Evolutionary conservation across 2,113 vertebrate species (phyloP), one percentile per base, ranked within the genome.

Genomic region (Eretmodus cyanostictus): DNA sequence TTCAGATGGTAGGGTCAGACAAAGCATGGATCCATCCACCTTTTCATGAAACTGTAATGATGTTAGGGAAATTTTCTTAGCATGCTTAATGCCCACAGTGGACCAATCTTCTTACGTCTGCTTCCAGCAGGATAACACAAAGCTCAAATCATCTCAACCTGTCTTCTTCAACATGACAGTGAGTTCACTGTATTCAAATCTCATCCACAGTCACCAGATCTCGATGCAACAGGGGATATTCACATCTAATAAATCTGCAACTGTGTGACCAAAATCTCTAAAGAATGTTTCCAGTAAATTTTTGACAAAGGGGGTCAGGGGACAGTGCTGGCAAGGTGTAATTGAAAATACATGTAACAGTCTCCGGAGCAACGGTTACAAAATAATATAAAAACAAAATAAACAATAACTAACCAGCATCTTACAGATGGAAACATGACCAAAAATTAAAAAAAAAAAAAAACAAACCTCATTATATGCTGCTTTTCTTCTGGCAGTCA

Each of bases 381-480:
- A 66, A 13, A 66, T 38, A 66, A 66, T 38, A 22, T 66, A 38
- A 66, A 66, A 38, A 66, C 61, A 38, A 66, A 38, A 22, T 22
- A 66, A 22, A 49, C 1, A 78, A 19, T 49, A 12, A 29, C 16
- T 31, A 78, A 78, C 16, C 68, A 45, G 22, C 40, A 45, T 73
- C 73, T 76, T 76, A 47, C 42, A 47, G 10, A 78, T 42, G 38
- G 16, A 78, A 78, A 51, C 45, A 76, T 76, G 9, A 76, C 24
- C 63, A 68, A 68, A 66, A 13, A 3, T 34, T 2, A 0, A 0
- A 0, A 29, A 55, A 10, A 34, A 34, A 4, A 14, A 24, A 27
- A 2, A 2, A 3, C 22, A 12, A 11, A 19, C 0, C 16, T 34
- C 42, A 31, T 31, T n/a, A 78, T n/a, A 51, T 51, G 45, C 45